Evolutionary conservation across 1,140 invertebrate species (phyloP).

Genomic region (Monochamus saltuarius): DNA sequence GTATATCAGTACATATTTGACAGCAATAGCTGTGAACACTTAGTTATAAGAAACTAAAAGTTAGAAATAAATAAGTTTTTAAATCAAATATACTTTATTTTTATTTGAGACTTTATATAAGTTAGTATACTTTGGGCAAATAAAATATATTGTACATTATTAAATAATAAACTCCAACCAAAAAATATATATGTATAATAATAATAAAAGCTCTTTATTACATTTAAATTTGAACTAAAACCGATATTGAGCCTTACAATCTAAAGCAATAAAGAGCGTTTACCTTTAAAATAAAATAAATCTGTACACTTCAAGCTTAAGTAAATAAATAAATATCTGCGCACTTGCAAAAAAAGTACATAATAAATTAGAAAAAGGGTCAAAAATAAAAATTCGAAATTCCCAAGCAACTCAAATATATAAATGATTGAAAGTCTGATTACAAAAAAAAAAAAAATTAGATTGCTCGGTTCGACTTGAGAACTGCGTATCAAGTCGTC

Average conservation of each 20-base stretch:
- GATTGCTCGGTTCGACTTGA: conserved; percentile 19
- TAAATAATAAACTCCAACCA: conserved; percentile 35
- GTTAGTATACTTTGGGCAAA: conserved; percentile 47
- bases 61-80: conserved; percentile 34
- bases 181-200: conserved; percentile 27
- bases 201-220: conserved; percentile 31
- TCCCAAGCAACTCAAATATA: conserved; percentile 10
- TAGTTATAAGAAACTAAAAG: conserved; percentile 28
- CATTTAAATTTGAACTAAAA: conserved; percentile 19
- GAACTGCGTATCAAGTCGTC: conserved; percentile 1
- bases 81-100: conserved; percentile 35
- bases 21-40: conserved; percentile 29
- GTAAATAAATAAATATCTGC: conserved; percentile 39
- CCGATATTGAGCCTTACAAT: conserved; percentile 24
- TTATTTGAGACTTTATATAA: conserved; percentile 30
- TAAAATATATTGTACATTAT: conserved; percentile 28
- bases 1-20: not conserved
- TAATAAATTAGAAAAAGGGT: conserved; percentile 23
- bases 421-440: conserved; percentile 14
- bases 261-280: conserved; percentile 33
- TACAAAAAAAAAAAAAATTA: conserved; percentile 6
- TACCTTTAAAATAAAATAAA: conserved; percentile 25
- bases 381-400: conserved; percentile 19
- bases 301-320: conserved; percentile 35
- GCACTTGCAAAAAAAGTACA: conserved; percentile 37